Evolutionary conservation across 2,797 vertebrate species (phyloP), one percentile per base, ranked within the genome.

Genomic region (Hephaestus fuliginosus): DNA sequence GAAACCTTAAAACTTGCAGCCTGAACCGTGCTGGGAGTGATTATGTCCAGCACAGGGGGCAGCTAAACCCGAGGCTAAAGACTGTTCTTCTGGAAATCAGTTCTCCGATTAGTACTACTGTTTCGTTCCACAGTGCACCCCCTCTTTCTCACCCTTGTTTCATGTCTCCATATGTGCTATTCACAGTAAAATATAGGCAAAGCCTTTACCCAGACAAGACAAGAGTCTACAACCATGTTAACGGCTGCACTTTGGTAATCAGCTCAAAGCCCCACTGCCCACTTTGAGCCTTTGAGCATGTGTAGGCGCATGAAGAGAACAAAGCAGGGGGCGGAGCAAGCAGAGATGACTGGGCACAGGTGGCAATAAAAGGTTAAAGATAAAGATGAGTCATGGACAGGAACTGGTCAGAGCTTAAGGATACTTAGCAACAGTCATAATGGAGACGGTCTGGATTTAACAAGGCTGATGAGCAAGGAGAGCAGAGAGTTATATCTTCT

Each of bases 11-110:
- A 55, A 22, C 56, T 28, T 41, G 43, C 33, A 20, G 20, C 76
- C 55, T 56, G 61, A 72, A 76, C 9, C 61, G 41, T 14, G 17
- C 67, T 36, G 28, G 36, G 28, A 61, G 15, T 67, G 55, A 62
- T 66, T 62, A 41, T 22, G 22, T 22, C 43, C 25, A 5, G 30
- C n/a, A 36, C 64, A 48, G 13, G 12, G 41, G 11, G 15, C 20
- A 25, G 15, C 66, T 61, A 10, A 75, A 44, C 25, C 30, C 44
- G 49, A 49, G 58, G 39, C 7, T 28, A 20, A 18, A 28, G 25
- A 52, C 33, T 9, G 22, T 15, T 46, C 15, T 22, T 51, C 10
- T 14, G 46, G 17, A 76, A 60, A 58, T 13, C 25, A n/a, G n/a
- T 65, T 9, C 28, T 15, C 8, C 39, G 17, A 71, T 56, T 7